Base-by-base conservation (phyloP, 2,888 invertebrate genomes). In the Chamaedrilus cognettii region DNA sequence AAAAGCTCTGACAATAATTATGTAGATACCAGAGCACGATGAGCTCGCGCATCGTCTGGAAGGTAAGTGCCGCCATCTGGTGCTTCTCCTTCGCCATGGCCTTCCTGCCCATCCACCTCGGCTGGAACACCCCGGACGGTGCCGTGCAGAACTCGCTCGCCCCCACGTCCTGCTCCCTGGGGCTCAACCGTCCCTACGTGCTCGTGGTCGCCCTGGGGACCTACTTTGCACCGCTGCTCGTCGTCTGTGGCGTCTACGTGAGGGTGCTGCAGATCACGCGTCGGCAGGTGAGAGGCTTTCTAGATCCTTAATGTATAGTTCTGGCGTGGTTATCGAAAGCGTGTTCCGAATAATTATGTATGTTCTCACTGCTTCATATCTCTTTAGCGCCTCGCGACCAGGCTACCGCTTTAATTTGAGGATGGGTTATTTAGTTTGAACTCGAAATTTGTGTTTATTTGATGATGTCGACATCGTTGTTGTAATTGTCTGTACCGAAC, bases 91-190 rank as follows among this genome's bases (percentile, higher is more conserved):
- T 71, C 60, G n/a, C 68, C 34, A 68, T 74, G 67, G 74, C 71
- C 33, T 74, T 70, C 69, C 19, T 73, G 19, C 74, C 74, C 34
- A 73, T 74, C 60, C 74, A 74, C 57, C 62, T 74, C 33, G 74
- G 74, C 28, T 72, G 68, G 70, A 74, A 74, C 66, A 70, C 72
- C 19, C 58, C 65, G 4, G 64, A 65, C 42, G 68, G 70, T n/a
- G 3, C 1, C 15, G 67, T 69, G 5, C 70, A 71, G 61, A 73
- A 73, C 62, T 4, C n/a, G 7, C 60, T 42, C n/a, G 5, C n/a
- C 3, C 68, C 70, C n/a, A 30, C 55, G 30, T n/a, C 59, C 31
- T 73, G 73, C 35, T 26, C 60, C 15, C 73, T 73, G 33, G 69
- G 60, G 50, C 66, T 70, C 11, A 73, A 73, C 70, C 59, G 62